A percentile compares a stretch with the other conserved stretches of the same genome.
These are phyloP conservation scores for Eubasilissa splendida DNA, from an alignment of 2,888 invertebrate genomes.

Conservation along the genomic window DNA sequence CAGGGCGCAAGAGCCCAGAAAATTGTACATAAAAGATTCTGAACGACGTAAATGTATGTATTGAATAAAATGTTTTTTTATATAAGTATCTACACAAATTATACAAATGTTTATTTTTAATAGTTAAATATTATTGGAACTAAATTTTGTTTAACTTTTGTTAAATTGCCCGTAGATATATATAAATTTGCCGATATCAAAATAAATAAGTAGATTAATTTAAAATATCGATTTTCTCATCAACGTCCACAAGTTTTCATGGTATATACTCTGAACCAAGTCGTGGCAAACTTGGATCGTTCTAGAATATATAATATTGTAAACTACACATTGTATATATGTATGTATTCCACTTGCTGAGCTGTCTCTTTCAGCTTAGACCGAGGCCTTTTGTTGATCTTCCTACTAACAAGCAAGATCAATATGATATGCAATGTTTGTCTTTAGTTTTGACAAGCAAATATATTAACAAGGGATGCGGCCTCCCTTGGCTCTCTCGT, in stretches of 20 bases:
- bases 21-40: too few relatives aligned
- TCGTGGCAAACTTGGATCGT: slow-evolving; percentile 11
- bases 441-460: not conserved
- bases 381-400: slow-evolving; percentile 29
- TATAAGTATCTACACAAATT: too few relatives aligned
- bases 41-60: too few relatives aligned
- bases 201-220: too few relatives aligned
- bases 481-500: not conserved
- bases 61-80: too few relatives aligned
- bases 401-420: slow-evolving; percentile 24
- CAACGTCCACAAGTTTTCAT: not conserved
- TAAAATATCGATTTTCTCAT: not conserved
- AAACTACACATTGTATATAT: not conserved
- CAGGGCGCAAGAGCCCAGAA: too few relatives aligned
- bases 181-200: too few relatives aligned
- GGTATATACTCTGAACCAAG: not conserved
- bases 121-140: too few relatives aligned
- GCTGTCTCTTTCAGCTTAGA: slow-evolving; percentile 22
- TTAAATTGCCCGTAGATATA: too few relatives aligned
- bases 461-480: slow-evolving; percentile 24
- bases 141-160: too few relatives aligned
- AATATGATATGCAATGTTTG: slow-evolving; percentile 26
- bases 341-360: slow-evolving; percentile 15
- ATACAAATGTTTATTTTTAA: too few relatives aligned
- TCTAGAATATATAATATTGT: not conserved